phyloP scores from a whole-genome alignment of 2,113 vertebrate genomes.

The Gymnocephalus cernua region DNA sequence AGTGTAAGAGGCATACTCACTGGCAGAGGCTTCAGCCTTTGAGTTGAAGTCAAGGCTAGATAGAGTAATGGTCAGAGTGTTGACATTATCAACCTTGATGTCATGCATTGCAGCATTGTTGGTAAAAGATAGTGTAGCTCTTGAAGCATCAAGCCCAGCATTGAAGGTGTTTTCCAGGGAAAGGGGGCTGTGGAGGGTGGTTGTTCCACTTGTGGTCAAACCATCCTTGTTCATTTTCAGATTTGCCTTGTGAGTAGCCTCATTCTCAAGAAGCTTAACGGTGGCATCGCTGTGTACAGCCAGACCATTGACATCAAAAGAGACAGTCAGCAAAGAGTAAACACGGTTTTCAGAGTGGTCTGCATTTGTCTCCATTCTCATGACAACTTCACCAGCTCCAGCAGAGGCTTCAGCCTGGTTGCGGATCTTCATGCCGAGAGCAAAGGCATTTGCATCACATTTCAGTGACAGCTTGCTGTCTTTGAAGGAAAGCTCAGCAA shows the following conservation, averaged over 20 bases:
- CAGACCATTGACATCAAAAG: constrained; percentile 85
- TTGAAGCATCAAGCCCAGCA: constrained; percentile 83
- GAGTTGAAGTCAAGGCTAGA: constrained; percentile 86
- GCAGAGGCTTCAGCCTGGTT: constrained; percentile 87
- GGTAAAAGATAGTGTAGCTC: constrained; percentile 82
- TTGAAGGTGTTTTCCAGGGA: constrained; percentile 88
- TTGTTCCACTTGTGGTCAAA: constrained; percentile 87
- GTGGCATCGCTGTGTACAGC: constrained; percentile 80
- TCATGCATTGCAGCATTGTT: constrained; percentile 86
- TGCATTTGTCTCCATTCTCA: constrained; percentile 87
- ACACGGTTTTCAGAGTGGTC: constrained; percentile 80
- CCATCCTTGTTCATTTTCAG: constrained; percentile 86
- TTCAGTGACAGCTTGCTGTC: constrained; percentile 85
- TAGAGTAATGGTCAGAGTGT: constrained; percentile 85
- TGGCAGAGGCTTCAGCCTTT: constrained; percentile 85
- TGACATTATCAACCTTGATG: constrained; percentile 84
- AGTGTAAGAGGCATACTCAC: constrained; percentile 85
- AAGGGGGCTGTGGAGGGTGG: constrained; percentile 85
- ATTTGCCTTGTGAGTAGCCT: constrained; percentile 87
- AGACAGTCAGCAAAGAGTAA: constrained; percentile 84
- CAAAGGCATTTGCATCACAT: constrained; percentile 85
- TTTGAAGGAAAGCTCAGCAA: constrained; percentile 83
- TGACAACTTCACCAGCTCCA: constrained; percentile 78
- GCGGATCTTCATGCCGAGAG: constrained; percentile 77
- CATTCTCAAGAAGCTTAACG: constrained; percentile 83